These are phyloP conservation scores for Pollimyrus isidori DNA, from an alignment of 2,113 vertebrate genomes.

Conservation along the genomic window DNA sequence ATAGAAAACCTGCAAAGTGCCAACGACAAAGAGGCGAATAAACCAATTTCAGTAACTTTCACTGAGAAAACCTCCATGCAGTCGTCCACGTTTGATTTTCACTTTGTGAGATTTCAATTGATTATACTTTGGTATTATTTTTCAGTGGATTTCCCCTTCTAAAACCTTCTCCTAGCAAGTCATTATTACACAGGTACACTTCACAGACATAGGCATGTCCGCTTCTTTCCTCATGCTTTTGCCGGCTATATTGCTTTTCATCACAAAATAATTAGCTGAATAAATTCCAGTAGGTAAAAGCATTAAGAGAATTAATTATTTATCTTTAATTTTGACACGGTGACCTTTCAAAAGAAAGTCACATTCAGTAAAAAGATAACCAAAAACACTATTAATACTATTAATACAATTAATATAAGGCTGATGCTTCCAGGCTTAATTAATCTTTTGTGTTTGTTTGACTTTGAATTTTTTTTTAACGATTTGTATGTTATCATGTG, in stretches of 20 bases:
- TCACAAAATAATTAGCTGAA: neutral
- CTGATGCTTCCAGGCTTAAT: neutral
- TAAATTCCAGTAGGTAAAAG: neutral
- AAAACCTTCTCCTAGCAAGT: neutral
- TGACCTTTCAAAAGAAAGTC: constrained; percentile 9
- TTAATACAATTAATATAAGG: neutral
- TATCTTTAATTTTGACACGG: neutral
- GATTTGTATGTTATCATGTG: neutral
- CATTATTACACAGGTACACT: neutral
- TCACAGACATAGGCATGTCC: neutral
- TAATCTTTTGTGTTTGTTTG: constrained; percentile 4
- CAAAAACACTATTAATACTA: neutral
- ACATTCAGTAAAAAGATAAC: neutral
- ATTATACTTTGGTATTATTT: neutral
- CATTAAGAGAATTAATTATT: neutral
- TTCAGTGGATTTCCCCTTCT: neutral
- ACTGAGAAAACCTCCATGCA: neutral
- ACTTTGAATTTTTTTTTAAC: constrained; percentile 6
- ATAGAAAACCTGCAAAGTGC: neutral
- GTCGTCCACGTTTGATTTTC: neutral
- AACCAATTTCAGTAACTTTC: neutral
- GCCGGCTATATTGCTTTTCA: neutral
- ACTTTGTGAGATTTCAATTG: neutral
- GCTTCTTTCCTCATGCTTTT: neutral
- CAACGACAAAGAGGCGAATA: neutral